Evolutionary conservation across 2,797 vertebrate species (phyloP).

Genomic region (Halcyon chelicuti): DNA sequence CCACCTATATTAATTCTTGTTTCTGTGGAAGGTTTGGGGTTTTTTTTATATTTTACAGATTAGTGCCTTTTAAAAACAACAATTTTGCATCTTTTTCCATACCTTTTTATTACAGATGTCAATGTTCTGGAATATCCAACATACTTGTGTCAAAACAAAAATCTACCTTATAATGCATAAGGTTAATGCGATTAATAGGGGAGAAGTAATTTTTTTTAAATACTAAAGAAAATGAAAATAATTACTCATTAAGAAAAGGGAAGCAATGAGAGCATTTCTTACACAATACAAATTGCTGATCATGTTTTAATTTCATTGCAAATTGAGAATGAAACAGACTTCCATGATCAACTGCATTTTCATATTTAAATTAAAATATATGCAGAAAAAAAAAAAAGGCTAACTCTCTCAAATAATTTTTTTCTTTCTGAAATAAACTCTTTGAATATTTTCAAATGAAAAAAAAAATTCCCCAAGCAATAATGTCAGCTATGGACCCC

Average conservation of each 20-base stretch:
- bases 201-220: background rate
- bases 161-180: background rate
- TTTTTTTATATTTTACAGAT: background rate
- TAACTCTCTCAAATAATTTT: background rate
- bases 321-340: background rate
- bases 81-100: background rate
- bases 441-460: background rate
- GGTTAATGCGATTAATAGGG: background rate
- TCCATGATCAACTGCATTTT: background rate
- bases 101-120: background rate
- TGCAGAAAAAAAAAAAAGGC: background rate
- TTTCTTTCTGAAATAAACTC: background rate
- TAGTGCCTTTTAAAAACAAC: background rate
- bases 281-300: background rate
- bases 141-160: background rate
- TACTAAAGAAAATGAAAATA: background rate
- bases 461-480: background rate
- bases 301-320: background rate
- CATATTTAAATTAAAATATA: background rate
- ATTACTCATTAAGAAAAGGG: background rate
- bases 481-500: background rate
- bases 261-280: background rate
- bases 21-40: background rate
- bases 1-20: background rate
- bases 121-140: background rate